Evolutionary conservation across 2,797 vertebrate genomes (phyloP), one percentile per base, ranked within the genome.

Genomic region (Crenuchus spilurus): DNA sequence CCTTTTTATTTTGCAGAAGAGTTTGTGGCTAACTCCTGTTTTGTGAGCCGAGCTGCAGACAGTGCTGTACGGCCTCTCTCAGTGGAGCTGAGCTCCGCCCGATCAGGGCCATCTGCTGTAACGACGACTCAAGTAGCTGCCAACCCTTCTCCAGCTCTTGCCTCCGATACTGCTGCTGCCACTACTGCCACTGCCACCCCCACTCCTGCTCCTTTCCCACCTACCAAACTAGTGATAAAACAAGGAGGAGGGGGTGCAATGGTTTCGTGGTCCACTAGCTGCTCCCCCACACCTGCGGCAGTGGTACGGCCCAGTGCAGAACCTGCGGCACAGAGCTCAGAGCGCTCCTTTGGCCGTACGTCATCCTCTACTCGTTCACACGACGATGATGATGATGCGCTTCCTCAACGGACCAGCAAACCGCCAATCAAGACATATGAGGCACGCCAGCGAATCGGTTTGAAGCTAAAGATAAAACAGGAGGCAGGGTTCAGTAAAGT

Each of bases 381-480:
- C 8, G 90, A 93, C 0, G 92, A 93, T 0, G 95, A 96, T 0
- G 95, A 96, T 0, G 96, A 95, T 0, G 90, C 94, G 0, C 88
- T 98, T 48, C 95, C 95, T 0, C 94, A 96, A 11, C 86, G 96
- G 54, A 93, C 89, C 82, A 96, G 94, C 89, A 95, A 93, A 20
- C 96, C 96, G 0, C 96, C 96, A 0, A 97, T 97, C 63, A 98
- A 98, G 80, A 98, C 97, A 1, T 98, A 98, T 0, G 97, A 97
- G 87, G 97, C 97, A 0, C 95, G 96, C 0, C 94, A 95, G 64
- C 91, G 96, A 31, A 97, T 97, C 0, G 95, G 96, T 24, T 87
- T 98, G 74, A 98, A 98, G 86, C 85, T 98, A 4, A 98, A 98
- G 88, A 98, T 98, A 88, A 98, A 98, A 74, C 97, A 98, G 85